phyloP scores from a whole-genome alignment of 1,140 invertebrate genomes.

The Hesperophylax magnus region DNA sequence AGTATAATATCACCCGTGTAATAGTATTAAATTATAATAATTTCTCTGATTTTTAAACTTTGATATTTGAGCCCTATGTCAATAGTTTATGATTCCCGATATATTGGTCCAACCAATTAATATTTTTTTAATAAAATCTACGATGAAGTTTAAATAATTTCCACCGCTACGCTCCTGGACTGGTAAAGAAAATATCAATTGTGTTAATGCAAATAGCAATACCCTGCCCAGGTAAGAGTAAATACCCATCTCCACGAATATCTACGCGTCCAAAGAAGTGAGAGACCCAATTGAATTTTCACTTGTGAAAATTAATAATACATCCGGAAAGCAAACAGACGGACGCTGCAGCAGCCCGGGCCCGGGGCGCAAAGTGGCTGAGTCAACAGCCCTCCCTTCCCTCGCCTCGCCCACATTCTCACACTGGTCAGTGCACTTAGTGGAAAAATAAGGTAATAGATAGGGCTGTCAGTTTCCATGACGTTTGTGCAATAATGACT shows the following conservation, averaged over 20 bases:
- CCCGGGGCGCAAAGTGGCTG: constrained; percentile 51
- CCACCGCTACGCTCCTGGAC: too few species aligned
- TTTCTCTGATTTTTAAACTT: too few species aligned
- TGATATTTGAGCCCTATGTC: too few species aligned
- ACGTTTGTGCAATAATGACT: not conserved
- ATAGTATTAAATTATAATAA: too few species aligned
- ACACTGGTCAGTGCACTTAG: constrained; percentile 56
- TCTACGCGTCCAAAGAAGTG: constrained; percentile 1
- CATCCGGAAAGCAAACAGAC: constrained; percentile 53
- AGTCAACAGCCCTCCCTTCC: constrained; percentile 47
- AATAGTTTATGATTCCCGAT: too few species aligned
- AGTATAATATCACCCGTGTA: too few species aligned
- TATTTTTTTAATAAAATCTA: too few species aligned
- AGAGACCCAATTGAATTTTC: constrained; percentile 57
- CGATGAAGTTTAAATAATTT: too few species aligned
- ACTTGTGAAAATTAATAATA: constrained; percentile 57
- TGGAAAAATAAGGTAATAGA: constrained; percentile 31
- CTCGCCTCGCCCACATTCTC: not conserved
- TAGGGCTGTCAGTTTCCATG: not conserved
- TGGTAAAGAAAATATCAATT: too few species aligned
- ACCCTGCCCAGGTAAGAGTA: too few species aligned
- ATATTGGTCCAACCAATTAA: too few species aligned
- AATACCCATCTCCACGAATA: constrained; percentile 10
- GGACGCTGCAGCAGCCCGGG: not conserved
- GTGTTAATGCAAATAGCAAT: too few species aligned